Evolutionary conservation across 2,797 vertebrate species (phyloP).

Genomic region (Sebastes vulpes): DNA sequence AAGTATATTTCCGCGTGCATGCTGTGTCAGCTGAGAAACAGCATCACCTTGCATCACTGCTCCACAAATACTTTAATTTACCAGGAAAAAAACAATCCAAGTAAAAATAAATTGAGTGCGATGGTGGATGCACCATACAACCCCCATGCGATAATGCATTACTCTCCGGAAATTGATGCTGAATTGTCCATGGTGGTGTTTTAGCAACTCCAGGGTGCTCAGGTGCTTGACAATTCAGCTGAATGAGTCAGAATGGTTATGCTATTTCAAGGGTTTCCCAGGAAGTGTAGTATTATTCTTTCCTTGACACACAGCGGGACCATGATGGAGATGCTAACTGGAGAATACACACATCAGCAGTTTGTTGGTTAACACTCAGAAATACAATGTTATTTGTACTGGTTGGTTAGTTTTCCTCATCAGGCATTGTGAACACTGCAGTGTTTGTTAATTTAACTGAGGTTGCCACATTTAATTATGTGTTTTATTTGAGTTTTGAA

Average conservation of each 20-base stretch:
- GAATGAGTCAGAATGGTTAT: constrained; percentile 24
- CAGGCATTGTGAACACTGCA: no score
- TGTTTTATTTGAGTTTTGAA: background rate
- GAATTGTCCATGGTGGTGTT: constrained; percentile 47
- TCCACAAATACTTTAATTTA: constrained; percentile 15
- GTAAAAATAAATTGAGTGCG: constrained; percentile 30
- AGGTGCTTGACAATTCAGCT: constrained; percentile 3
- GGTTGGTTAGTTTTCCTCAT: background rate
- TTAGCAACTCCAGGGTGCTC: constrained; percentile 17
- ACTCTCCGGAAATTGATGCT: constrained; percentile 51
- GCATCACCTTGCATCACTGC: constrained; percentile 2
- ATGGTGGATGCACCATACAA: constrained; percentile 4
- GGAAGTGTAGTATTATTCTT: background rate
- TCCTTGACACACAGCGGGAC: background rate
- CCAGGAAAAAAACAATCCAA: constrained; percentile 9
- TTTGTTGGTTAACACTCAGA: background rate
- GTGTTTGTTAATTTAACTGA: background rate
- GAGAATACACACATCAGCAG: background rate
- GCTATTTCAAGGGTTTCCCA: constrained; percentile 19
- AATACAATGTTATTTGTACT: background rate
- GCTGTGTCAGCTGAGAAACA: constrained; percentile 31
- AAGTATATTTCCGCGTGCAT: background rate
- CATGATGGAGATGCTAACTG: background rate
- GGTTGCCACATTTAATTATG: background rate
- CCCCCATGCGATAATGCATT: constrained; percentile 27